Evolutionary conservation across 2,888 invertebrate species (phyloP), one percentile per base, ranked within the genome.

Genomic region (Gibbula magus): DNA sequence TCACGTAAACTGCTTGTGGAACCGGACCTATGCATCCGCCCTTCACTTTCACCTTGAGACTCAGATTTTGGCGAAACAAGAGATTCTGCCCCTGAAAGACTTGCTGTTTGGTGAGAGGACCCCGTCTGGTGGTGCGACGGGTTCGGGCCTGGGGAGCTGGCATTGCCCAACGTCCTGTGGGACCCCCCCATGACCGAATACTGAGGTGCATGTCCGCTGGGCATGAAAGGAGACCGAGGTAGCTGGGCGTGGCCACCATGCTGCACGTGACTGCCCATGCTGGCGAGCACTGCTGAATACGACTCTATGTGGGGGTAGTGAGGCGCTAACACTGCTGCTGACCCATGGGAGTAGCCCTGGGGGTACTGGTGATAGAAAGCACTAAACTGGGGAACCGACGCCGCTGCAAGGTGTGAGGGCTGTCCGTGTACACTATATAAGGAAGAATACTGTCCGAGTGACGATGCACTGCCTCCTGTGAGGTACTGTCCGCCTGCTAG

Each of bases 231-330:
- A 3, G 81, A 67, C 70, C 86, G 87, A 78, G 88, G 88, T 81
- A 89, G 85, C 45, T 88, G 89, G 16, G 89, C 86, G 81, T 88
- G 89, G 39, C 85, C 85, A 16, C 87, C 87, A 70, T 89, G 90
- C 79, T 88, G 89, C 13, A 85, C 88, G 52, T 88, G 89, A 52
- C 88, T 91, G 35, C 91, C 90, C 89, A 91, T 90, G 80, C 88
- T 90, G 80, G 91, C 90, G 79, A 91, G 86, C 45, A 91, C 89
- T 45, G 90, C 90, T 0, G 91, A 91, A 80, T 91, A 91, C 0
- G 90, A 89, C 61, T 89, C 90, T 32, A 90, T 84, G 75, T 89
- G 89, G 0, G 89, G 87, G 78, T 85, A 89, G 78, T 87, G 87
- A 35, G 81, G 80, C 25, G 81, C 70, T 13, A 82, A 53, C 45